Conservation (phyloP, 2,888 invertebrate species). For the Chrysolina americana region DNA sequence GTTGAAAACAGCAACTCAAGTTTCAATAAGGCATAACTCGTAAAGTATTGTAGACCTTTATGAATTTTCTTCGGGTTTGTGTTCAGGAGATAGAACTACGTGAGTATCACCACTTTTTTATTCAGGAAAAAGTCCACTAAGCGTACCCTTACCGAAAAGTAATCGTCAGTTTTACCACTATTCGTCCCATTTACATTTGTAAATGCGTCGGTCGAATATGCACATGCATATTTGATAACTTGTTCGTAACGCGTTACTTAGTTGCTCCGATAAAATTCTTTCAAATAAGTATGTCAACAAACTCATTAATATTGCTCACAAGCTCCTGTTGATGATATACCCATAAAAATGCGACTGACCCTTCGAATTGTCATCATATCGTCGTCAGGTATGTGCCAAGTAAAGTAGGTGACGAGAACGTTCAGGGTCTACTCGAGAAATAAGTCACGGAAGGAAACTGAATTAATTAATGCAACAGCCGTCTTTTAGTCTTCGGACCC, state of each 20-base stretch:
- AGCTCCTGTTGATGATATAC: slow-evolving; percentile 26
- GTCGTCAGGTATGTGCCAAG: slow-evolving; percentile 20
- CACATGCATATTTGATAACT: background rate
- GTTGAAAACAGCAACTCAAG: no score
- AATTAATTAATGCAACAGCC: no score
- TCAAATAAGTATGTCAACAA: slow-evolving; percentile 36
- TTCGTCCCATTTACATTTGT: background rate
- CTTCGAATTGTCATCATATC: slow-evolving; percentile 8
- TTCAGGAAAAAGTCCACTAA: no score
- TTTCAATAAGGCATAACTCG: no score
- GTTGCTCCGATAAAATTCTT: background rate
- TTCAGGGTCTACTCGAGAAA: background rate
- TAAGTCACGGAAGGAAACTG: slow-evolving; percentile 1
- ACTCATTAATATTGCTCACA: slow-evolving; percentile 33
- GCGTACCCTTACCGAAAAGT: no score
- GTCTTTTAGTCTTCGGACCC: no score
- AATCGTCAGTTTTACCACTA: no score
- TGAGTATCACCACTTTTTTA: no score
- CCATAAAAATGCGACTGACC: slow-evolving; percentile 22
- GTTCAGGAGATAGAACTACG: no score
- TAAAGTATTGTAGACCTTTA: no score
- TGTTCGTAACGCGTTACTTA: background rate
- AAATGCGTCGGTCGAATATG: background rate
- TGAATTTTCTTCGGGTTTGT: no score
- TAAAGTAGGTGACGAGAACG: slow-evolving; percentile 33